A percentile compares a stretch with the other conserved stretches of the same genome.
These are phyloP conservation scores for Hylomyscus alleni DNA, from an alignment of 2,797 vertebrate genomes.

Conservation along the genomic window DNA sequence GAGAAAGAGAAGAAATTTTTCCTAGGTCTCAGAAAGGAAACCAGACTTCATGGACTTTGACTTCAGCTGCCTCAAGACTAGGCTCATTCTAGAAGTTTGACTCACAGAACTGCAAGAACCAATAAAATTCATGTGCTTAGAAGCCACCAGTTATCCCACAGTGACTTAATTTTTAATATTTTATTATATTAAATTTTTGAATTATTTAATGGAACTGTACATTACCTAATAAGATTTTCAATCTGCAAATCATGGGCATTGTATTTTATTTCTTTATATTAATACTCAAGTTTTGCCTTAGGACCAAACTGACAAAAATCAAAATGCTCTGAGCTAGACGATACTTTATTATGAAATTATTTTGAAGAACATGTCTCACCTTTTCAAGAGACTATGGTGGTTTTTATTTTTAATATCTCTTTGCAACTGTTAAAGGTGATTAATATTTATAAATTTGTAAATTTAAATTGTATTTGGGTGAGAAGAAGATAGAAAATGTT, in stretches of 20 bases:
- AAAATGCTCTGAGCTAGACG: conserved; percentile 58
- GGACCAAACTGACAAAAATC: conserved; percentile 62
- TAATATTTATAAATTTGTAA: conserved; percentile 34
- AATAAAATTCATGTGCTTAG: not conserved
- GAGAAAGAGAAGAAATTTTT: not conserved
- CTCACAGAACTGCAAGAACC: not conserved
- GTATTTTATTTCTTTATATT: conserved; percentile 62
- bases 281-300: conserved; percentile 67
- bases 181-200: conserved; percentile 43
- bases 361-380: conserved; percentile 54
- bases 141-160: not conserved
- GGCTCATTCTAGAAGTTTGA: not conserved
- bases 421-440: conserved; percentile 40
- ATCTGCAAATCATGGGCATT: not conserved
- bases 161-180: conserved; percentile 62
- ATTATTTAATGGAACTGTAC: conserved; percentile 45
- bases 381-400: conserved; percentile 20
- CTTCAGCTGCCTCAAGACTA: not conserved
- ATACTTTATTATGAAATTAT: conserved; percentile 53
- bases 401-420: conserved; percentile 70
- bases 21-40: not conserved
- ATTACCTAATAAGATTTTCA: conserved; percentile 52
- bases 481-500: conserved; percentile 42
- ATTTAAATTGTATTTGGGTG: conserved; percentile 51
- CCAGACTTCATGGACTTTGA: not conserved